Percentiles rank a stretch among this genome's conserved stretches.
Evolutionary conservation across 2,113 vertebrate species (phyloP).

Genomic region (Rhinoderma darwinii): DNA sequence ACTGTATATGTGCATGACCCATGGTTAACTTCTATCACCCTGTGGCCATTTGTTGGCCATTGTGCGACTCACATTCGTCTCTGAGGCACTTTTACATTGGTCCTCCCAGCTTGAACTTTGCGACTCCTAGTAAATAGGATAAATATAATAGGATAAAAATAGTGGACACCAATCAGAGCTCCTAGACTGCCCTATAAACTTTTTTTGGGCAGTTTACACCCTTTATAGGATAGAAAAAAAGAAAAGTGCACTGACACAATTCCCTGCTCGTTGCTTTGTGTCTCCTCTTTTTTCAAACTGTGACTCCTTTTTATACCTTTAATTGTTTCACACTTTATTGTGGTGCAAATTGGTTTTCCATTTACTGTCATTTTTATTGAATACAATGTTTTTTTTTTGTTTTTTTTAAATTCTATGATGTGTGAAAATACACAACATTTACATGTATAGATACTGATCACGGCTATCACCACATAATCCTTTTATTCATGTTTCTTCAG

Average conservation of each 20-base stretch:
- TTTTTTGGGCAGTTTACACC: background rate
- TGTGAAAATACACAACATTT: background rate
- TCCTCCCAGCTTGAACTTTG: slow-evolving; percentile 23
- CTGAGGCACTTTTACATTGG: background rate
- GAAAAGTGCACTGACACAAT: background rate
- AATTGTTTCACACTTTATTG: background rate
- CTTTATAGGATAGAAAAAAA: background rate
- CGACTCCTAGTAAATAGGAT: slow-evolving; percentile 6
- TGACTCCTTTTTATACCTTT: background rate
- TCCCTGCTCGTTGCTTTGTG: background rate
- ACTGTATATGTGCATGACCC: slow-evolving; percentile 5
- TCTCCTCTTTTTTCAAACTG: background rate
- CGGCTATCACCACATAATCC: background rate
- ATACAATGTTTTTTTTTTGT: background rate
- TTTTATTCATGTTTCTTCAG: background rate
- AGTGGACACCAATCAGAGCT: background rate
- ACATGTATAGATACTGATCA: background rate
- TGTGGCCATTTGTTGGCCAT: slow-evolving; percentile 32
- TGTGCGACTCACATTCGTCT: background rate
- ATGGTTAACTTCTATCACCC: slow-evolving; percentile 22
- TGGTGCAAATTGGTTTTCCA: slow-evolving; percentile 10
- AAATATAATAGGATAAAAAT: slow-evolving; percentile 28
- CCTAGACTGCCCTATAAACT: background rate
- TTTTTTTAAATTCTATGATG: background rate
- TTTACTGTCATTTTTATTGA: background rate